These are phyloP conservation scores for Nasonia longicornis DNA, from an alignment of 1,140 invertebrate genomes.

Conservation along the genomic window DNA sequence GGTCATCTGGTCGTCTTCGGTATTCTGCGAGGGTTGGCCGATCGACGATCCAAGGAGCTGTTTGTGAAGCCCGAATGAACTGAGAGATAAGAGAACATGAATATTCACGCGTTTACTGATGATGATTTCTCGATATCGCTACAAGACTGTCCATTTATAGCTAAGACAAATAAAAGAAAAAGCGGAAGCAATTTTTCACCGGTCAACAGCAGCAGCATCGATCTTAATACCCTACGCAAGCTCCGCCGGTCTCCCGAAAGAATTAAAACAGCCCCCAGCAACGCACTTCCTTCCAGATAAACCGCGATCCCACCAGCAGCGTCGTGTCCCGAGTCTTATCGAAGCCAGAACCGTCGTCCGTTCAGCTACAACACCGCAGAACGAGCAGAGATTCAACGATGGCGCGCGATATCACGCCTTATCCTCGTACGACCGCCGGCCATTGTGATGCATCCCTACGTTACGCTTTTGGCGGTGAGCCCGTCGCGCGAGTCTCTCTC, in stretches of 20 bases:
- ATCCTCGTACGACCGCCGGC: neutral
- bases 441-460: neutral
- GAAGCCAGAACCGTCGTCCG: too few species aligned
- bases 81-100: too few species aligned
- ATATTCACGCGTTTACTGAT: too few species aligned
- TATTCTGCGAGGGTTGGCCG: constrained; percentile 33
- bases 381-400: neutral
- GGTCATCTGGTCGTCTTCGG: neutral
- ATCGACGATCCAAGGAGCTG: constrained; percentile 28
- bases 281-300: neutral
- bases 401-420: neutral
- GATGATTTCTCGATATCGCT: too few species aligned
- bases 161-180: neutral
- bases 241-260: neutral
- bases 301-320: too few species aligned
- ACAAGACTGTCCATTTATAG: neutral
- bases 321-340: too few species aligned
- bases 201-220: neutral
- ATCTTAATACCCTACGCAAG: neutral
- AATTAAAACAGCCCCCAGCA: neutral
- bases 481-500: neutral
- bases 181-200: neutral
- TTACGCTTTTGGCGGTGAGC: neutral
- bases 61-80: neutral
- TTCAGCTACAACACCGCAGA: neutral